These are phyloP conservation scores for Mormyrus iriodes DNA, from an alignment of 2,113 vertebrate genomes.

Conservation along the genomic window DNA sequence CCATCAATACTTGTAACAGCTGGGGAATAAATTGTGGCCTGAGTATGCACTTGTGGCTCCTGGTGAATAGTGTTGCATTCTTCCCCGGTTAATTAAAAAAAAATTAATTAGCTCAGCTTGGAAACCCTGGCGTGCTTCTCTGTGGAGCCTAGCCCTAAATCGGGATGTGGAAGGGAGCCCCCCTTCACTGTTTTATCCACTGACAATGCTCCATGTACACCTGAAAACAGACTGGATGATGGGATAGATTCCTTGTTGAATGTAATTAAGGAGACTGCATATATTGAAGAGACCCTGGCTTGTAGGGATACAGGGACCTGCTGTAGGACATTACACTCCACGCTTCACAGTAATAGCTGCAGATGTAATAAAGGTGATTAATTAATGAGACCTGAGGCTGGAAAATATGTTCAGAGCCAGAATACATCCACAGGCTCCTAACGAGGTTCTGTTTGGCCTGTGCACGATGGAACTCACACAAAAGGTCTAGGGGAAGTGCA, in stretches of 20 bases:
- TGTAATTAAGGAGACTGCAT: neutral
- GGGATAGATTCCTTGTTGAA: neutral
- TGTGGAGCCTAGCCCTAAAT: neutral
- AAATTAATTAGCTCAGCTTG: neutral
- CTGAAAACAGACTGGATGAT: neutral
- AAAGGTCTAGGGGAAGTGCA: neutral
- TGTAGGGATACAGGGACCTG: neutral
- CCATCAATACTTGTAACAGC: neutral
- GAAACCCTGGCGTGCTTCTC: neutral
- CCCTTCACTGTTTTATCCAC: neutral
- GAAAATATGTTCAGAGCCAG: neutral
- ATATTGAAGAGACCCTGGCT: neutral
- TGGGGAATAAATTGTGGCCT: neutral
- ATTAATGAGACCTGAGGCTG: neutral
- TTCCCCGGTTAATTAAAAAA: neutral
- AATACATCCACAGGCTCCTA: neutral
- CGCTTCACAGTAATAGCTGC: constrained; percentile 7
- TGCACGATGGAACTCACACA: neutral
- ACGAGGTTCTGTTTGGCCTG: neutral
- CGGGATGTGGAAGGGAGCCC: neutral
- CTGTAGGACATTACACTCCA: neutral
- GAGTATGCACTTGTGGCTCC: neutral
- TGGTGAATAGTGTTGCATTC: neutral
- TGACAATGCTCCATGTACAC: neutral
- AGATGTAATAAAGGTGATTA: constrained; percentile 15